Evolutionary conservation across 2,888 invertebrate species (phyloP).

Genomic region (Ephialtes manifestator): DNA sequence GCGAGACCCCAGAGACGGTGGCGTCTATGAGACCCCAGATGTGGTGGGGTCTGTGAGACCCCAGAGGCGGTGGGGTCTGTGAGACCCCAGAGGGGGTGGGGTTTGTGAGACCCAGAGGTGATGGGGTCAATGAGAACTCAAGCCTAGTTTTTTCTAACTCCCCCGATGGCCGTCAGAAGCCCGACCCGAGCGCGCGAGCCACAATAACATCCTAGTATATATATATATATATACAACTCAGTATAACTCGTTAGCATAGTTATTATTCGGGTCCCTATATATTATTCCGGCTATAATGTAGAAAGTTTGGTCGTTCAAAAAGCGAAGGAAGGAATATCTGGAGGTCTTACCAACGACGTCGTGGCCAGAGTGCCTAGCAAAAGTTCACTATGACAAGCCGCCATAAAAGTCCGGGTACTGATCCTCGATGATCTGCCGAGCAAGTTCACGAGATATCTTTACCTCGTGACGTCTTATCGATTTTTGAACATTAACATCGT

Average conservation of each 20-base stretch:
- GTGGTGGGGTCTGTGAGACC: too few relatives aligned
- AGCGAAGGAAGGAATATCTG: slow-evolving; percentile 15
- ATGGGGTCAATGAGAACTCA: too few relatives aligned
- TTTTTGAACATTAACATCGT: slow-evolving; percentile 28
- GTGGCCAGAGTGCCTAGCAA: neutral
- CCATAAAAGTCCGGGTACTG: slow-evolving; percentile 10
- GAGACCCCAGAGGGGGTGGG: too few relatives aligned
- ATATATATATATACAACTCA: neutral
- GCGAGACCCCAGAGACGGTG: too few relatives aligned
- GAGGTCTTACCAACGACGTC: neutral
- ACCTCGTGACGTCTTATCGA: neutral
- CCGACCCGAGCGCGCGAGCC: too few relatives aligned
- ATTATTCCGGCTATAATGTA: slow-evolving; percentile 57
- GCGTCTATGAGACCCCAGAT: too few relatives aligned
- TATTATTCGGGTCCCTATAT: slow-evolving; percentile 39
- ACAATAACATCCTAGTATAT: too few relatives aligned
- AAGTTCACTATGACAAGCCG: slow-evolving; percentile 14
- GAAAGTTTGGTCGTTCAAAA: slow-evolving; percentile 61
- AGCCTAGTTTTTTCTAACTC: too few relatives aligned
- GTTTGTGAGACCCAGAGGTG: too few relatives aligned
- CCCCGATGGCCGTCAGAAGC: too few relatives aligned
- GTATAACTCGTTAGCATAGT: slow-evolving; percentile 51
- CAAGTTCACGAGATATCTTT: slow-evolving; percentile 11
- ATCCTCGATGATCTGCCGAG: slow-evolving; percentile 17
- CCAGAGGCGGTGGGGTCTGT: too few relatives aligned